A percentile compares a stretch with the other conserved stretches of the same genome.
Conservation (phyloP, 2,888 invertebrate species). For the Chloromyia formosa region DNA sequence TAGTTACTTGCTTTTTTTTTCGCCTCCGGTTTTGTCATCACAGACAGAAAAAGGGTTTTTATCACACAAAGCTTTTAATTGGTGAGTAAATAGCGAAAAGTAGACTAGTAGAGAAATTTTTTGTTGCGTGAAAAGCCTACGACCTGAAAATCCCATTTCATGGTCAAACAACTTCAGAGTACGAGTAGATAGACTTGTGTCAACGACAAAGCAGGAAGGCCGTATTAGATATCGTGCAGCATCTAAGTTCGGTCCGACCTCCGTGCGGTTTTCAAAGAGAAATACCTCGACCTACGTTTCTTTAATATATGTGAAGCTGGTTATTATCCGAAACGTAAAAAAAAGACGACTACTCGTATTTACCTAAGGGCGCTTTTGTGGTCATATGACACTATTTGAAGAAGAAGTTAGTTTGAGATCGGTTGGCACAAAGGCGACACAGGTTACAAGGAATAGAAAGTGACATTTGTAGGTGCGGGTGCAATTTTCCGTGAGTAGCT, state of each 20-base stretch:
- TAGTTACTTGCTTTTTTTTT: neutral
- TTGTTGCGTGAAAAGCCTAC: slow-evolving; percentile 43
- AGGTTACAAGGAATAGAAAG: neutral
- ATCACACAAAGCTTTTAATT: slow-evolving; percentile 32
- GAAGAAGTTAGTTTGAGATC: neutral
- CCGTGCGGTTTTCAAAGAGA: neutral
- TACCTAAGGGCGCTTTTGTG: slow-evolving; percentile 1
- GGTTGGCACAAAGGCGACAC: neutral
- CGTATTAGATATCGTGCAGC: neutral
- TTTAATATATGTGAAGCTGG: neutral
- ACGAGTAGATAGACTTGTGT: neutral
- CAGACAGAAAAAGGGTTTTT: neutral
- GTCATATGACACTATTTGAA: slow-evolving; percentile 7
- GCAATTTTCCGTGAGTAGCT: too few relatives aligned
- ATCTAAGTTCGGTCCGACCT: neutral
- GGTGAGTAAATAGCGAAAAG: slow-evolving; percentile 40
- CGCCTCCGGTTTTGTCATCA: neutral
- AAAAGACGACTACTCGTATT: slow-evolving; percentile 1
- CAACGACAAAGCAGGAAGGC: neutral
- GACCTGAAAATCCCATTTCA: slow-evolving; percentile 42
- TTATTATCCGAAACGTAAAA: slow-evolving; percentile 17
- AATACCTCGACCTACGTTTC: neutral
- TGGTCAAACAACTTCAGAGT: slow-evolving; percentile 32
- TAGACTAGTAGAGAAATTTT: slow-evolving; percentile 15
- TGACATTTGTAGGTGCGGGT: too few relatives aligned